phyloP scores from a whole-genome alignment of 2,113 vertebrate genomes.

The Chaetorhynchus papuensis region DNA sequence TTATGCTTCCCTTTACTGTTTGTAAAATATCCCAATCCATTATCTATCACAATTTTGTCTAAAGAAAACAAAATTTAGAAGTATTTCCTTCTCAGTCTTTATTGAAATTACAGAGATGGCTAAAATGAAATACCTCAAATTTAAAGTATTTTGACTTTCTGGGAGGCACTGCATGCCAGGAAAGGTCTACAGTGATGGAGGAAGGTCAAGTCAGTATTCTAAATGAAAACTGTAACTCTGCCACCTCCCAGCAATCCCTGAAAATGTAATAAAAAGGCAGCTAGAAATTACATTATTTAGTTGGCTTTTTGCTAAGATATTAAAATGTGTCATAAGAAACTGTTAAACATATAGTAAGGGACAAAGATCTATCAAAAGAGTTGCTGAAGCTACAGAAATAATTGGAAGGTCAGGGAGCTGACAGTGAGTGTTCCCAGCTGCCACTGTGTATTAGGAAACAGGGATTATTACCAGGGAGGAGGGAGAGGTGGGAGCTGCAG shows the following conservation, averaged over 20 bases:
- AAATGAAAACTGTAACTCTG: not conserved
- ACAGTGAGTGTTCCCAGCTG: not conserved
- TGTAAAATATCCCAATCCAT: not conserved
- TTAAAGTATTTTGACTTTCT: not conserved
- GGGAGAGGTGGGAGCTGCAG: not conserved
- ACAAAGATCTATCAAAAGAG: not conserved
- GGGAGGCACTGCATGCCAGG: not conserved
- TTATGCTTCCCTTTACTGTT: not conserved
- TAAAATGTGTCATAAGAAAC: not conserved
- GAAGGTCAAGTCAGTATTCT: constrained; percentile 3
- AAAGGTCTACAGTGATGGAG: not conserved
- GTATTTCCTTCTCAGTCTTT: not conserved
- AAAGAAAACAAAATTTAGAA: not conserved
- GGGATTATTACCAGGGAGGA: not conserved
- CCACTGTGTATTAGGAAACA: not conserved
- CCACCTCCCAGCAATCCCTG: constrained; percentile 13
- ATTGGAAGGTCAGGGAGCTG: not conserved
- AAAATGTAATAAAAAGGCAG: constrained; percentile 20
- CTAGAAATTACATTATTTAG: not conserved
- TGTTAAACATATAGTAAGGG: not conserved
- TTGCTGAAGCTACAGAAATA: not conserved
- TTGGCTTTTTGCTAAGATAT: not conserved
- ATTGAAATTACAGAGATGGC: not conserved
- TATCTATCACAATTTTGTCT: not conserved
- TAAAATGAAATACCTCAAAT: not conserved